Percentiles rank a stretch among this genome's conserved stretches.
These are phyloP conservation scores for Caerostris extrusa DNA, from an alignment of 1,140 invertebrate genomes.

Conservation along the genomic window DNA sequence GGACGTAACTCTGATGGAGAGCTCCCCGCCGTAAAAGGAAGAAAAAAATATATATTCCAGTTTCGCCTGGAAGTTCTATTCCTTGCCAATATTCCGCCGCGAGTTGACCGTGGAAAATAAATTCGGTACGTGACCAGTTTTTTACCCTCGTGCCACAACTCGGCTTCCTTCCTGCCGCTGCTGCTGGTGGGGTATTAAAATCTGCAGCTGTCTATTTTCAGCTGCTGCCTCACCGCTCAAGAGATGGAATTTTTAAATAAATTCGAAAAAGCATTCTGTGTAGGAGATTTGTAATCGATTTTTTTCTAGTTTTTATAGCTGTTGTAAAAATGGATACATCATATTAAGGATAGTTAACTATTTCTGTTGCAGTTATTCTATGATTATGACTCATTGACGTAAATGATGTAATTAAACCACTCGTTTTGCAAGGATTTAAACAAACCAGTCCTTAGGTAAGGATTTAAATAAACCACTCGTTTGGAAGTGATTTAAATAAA, in stretches of 20 bases:
- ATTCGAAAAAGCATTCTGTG: fast-evolving
- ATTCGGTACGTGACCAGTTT: neutral
- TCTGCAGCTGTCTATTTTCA: neutral
- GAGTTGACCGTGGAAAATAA: neutral
- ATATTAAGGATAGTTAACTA: no score
- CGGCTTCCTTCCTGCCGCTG: neutral
- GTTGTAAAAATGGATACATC: no score
- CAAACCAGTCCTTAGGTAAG: no score
- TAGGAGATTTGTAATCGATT: neutral
- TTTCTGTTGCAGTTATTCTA: no score
- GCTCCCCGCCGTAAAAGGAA: neutral
- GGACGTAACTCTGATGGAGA: neutral
- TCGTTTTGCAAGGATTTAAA: no score
- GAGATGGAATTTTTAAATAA: neutral
- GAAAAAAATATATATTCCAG: neutral
- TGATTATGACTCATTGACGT: no score
- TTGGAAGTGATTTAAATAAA: no score
- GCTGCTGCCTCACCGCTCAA: neutral
- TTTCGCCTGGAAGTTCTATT: neutral
- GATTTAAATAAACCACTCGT: no score
- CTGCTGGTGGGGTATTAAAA: neutral
- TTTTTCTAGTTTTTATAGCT: no score
- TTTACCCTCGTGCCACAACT: neutral
- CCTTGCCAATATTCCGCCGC: neutral
- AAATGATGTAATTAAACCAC: no score